Percentiles rank a stretch among this genome's conserved stretches.
Conservation (phyloP, 2,113 vertebrate genomes). For the Podocnemis expansa region DNA sequence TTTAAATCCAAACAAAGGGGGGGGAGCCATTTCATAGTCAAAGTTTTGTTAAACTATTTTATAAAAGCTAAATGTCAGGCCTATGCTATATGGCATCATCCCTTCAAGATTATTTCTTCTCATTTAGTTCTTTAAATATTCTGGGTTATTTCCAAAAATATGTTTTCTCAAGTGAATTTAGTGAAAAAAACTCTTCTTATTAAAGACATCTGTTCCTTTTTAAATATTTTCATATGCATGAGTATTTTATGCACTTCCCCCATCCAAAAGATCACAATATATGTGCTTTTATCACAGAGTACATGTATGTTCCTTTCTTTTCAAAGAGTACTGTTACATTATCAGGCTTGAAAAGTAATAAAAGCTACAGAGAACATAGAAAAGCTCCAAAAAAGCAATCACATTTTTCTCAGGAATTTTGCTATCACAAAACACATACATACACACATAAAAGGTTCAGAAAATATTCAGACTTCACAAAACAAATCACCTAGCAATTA, state of each 20-base stretch:
- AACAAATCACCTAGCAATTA: not conserved
- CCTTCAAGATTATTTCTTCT: not conserved
- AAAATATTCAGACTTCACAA: not conserved
- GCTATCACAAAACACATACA: not conserved
- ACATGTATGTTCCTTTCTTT: not conserved
- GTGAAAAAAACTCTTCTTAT: not conserved
- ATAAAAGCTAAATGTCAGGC: not conserved
- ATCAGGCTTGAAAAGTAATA: not conserved
- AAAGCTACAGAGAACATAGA: not conserved
- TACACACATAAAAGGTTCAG: not conserved
- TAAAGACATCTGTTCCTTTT: not conserved
- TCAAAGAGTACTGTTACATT: conserved; percentile 9
- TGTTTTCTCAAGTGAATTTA: not conserved
- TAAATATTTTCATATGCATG: not conserved
- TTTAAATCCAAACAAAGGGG: not conserved
- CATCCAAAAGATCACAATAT: not conserved
- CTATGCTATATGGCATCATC: not conserved
- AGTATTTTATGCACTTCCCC: not conserved
- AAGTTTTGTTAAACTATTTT: not conserved
- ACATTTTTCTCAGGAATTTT: not conserved
- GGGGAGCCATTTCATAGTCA: not conserved
- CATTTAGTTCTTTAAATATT: not conserved
- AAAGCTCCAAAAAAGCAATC: not conserved
- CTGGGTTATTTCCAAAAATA: not conserved
- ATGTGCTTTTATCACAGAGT: not conserved